phyloP scores from a whole-genome alignment of 2,797 vertebrate species.

The Tympanoctomys barrerae region DNA sequence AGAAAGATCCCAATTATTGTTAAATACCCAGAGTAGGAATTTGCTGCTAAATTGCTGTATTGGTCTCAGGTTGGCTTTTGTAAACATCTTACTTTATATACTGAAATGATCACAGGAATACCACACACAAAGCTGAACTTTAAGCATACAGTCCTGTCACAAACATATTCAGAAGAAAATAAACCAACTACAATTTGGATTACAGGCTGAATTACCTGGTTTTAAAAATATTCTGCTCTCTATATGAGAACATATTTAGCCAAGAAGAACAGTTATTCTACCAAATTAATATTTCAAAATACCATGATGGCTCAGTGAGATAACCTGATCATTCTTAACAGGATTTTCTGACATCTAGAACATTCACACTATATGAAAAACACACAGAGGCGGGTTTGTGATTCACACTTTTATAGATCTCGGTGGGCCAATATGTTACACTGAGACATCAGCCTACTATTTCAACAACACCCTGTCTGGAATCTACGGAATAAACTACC shows the following conservation, averaged over 20 bases:
- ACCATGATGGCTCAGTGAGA: slow-evolving; percentile 38
- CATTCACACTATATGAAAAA: slow-evolving; percentile 52
- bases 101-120: slow-evolving; percentile 78
- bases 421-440: slow-evolving; percentile 68
- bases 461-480: slow-evolving; percentile 74
- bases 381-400: slow-evolving; percentile 68
- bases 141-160: slow-evolving; percentile 70
- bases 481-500: slow-evolving; percentile 66
- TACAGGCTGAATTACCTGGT: slow-evolving; percentile 55
- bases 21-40: slow-evolving; percentile 83
- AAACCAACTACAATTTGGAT: slow-evolving; percentile 31
- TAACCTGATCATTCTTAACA: slow-evolving; percentile 60
- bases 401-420: slow-evolving; percentile 70
- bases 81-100: slow-evolving; percentile 78
- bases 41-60: slow-evolving; percentile 80
- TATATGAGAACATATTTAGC: slow-evolving; percentile 30
- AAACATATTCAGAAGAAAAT: slow-evolving; percentile 67
- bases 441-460: slow-evolving; percentile 70
- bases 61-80: slow-evolving; percentile 75
- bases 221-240: slow-evolving; percentile 44
- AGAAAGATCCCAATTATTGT: slow-evolving; percentile 84
- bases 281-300: slow-evolving; percentile 59
- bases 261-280: slow-evolving; percentile 34
- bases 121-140: slow-evolving; percentile 75
- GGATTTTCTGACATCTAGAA: slow-evolving; percentile 64